Conservation (phyloP, 1,140 invertebrate species). For the Bombus sylvicola region DNA sequence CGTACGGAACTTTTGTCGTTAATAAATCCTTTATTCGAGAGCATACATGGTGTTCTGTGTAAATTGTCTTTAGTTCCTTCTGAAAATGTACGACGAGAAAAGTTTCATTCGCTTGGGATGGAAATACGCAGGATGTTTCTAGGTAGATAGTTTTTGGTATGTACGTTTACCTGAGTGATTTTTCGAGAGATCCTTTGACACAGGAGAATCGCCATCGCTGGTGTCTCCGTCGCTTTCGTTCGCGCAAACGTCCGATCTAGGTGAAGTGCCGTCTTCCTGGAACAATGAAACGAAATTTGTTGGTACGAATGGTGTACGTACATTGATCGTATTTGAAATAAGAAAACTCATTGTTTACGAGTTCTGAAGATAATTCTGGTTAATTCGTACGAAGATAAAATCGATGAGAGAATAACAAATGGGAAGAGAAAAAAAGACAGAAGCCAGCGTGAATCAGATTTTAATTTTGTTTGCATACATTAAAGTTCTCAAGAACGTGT, state of each 20-base stretch:
- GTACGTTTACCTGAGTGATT: constrained; percentile 75
- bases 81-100: neutral
- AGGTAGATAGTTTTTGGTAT: neutral
- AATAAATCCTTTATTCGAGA: constrained; percentile 6
- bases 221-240: constrained; percentile 80
- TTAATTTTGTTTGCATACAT: constrained; percentile 16
- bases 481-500: constrained; percentile 9
- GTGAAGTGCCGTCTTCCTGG: constrained; percentile 80
- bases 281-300: constrained; percentile 65
- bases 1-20: neutral
- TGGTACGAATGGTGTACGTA: neutral
- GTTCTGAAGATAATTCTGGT: no score
- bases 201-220: constrained; percentile 78
- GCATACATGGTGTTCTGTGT: neutral
- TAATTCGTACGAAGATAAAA: neutral
- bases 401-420: neutral
- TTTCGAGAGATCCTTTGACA: constrained; percentile 76
- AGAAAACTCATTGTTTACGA: no score
- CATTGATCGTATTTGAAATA: no score
- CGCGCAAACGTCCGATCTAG: constrained; percentile 79
- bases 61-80: neutral
- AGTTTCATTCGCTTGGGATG: neutral
- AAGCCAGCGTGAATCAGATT: constrained; percentile 20
- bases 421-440: no score
- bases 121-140: no score